phyloP scores from a whole-genome alignment of 2,113 vertebrate species.

The Strix uralensis region DNA sequence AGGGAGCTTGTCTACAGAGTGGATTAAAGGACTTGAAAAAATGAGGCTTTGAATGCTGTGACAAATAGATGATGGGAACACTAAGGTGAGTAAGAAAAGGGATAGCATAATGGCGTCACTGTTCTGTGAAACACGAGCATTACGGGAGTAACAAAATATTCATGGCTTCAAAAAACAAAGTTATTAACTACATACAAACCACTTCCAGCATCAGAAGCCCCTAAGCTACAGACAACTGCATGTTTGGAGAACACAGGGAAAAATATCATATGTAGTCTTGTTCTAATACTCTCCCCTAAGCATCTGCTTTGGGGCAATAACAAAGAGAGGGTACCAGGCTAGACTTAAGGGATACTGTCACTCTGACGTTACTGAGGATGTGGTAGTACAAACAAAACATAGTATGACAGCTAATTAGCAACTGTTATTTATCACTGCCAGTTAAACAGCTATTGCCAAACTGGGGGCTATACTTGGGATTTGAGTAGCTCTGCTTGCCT shows the following conservation, averaged over 20 bases:
- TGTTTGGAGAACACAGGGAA: neutral
- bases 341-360: neutral
- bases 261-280: neutral
- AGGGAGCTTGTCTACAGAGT: neutral
- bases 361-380: neutral
- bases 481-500: neutral
- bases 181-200: neutral
- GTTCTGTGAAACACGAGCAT: accelerated
- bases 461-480: neutral
- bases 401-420: neutral
- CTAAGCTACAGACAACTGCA: neutral
- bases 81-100: neutral
- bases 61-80: neutral
- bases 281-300: neutral
- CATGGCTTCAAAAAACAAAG: neutral
- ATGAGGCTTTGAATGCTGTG: neutral
- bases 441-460: neutral
- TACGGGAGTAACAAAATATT: neutral
- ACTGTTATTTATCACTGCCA: neutral
- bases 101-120: neutral
- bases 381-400: neutral
- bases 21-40: neutral
- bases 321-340: neutral
- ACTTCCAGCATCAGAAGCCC: neutral
- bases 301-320: neutral